Evolutionary conservation across 2,888 invertebrate species (phyloP), one percentile per base, ranked within the genome.

Genomic region (Archips xylosteana): DNA sequence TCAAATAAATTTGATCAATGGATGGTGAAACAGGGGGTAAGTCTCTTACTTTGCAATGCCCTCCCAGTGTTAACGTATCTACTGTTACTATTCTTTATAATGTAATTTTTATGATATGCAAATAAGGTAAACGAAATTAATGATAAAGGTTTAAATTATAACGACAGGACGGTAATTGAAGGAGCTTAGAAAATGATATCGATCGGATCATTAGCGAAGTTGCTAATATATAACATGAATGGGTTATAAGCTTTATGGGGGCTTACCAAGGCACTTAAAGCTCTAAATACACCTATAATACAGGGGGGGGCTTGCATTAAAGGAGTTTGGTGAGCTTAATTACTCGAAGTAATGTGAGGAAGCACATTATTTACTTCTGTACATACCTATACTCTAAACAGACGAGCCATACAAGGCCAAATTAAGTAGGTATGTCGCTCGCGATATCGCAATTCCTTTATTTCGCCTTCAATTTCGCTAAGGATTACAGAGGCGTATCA

Each of bases 381-480:
- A 57, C 12, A 57, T 10, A n/a, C n/a, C n/a, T n/a, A 57, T 57
- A 8, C 10, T 57, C 32, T n/a, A 54, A 5, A n/a, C 13, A 49
- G 2, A 15, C 54, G 13, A 54, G 13, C 13, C 23, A 54, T 9
- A 54, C 54, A 2, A 23, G 8, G 23, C 8, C 54, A 2, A 45
- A 23, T 23, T 23, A n/a, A 45, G 45, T 23, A 36, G 45, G 23
- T 62, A 62, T 70, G 39, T 13, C 10, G 15, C 62, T 63, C n/a
- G n/a, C 49, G 42, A 70, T 45, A 51, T 57, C 51, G 42, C 32
- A 8, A 70, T 63, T 42, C 45, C 23, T 12, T 45, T 62, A n/a
- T 63, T 63, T 64, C 15, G 45, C 63, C 57, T 70, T 57, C 63
- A 70, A 47, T 70, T 64, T 49, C 64, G 57, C 23, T 2, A 34